These are phyloP conservation scores for Morpho helenor DNA, from an alignment of 2,888 invertebrate species.

Conservation along the genomic window DNA sequence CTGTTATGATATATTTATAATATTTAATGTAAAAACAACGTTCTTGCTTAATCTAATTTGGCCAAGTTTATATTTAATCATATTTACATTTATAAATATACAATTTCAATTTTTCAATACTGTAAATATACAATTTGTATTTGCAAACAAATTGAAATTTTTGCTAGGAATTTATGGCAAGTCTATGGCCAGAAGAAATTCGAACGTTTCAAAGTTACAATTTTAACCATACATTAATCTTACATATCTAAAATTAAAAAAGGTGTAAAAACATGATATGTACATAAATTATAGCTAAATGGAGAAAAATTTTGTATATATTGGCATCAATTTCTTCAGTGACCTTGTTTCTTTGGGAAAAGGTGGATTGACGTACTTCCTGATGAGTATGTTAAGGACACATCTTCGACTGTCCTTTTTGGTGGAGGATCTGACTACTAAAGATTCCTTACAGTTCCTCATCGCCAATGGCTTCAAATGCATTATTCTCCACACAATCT, in stretches of 20 bases:
- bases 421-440: neutral
- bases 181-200: slow-evolving; percentile 27
- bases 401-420: too few relatives aligned
- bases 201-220: slow-evolving; percentile 5
- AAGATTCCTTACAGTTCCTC: slow-evolving; percentile 85
- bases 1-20: neutral
- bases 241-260: slow-evolving; percentile 4
- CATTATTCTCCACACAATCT: slow-evolving; percentile 92
- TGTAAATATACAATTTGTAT: slow-evolving; percentile 5
- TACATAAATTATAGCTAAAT: slow-evolving; percentile 12
- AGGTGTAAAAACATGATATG: slow-evolving; percentile 2
- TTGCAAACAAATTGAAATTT: too few relatives aligned
- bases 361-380: neutral
- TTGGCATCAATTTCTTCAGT: slow-evolving; percentile 5
- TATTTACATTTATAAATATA: slow-evolving; percentile 5
- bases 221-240: slow-evolving; percentile 18
- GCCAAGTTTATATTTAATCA: neutral
- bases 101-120: slow-evolving; percentile 1
- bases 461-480: slow-evolving; percentile 97
- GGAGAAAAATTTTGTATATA: neutral
- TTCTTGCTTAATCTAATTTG: slow-evolving; percentile 5
- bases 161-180: slow-evolving; percentile 28
- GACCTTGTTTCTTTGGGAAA: slow-evolving; percentile 30
- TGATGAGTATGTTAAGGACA: slow-evolving; percentile 1
- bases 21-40: neutral